Base-by-base conservation (phyloP, 2,113 vertebrate genomes). In the Mola mola region DNA sequence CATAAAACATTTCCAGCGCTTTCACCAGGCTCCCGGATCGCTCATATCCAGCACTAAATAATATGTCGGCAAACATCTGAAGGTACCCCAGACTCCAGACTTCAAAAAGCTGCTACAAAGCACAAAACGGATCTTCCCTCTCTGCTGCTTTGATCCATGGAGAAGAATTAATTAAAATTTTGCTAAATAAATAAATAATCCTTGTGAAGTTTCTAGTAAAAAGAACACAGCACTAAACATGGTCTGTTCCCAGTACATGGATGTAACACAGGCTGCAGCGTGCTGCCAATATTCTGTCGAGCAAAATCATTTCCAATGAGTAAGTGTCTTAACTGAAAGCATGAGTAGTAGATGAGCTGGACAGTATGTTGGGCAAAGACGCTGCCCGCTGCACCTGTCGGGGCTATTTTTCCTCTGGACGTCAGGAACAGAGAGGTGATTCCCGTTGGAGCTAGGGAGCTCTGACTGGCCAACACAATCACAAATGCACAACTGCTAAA, bases 241-340 rank as follows among this genome's bases (percentile, higher is more conserved):
- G 28, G 9, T 29, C 28, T 29, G 28, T 29, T 29, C 6, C 28
- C 6, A 1, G 28, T 29, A 29, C 6, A 8, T 16, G 8, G 38
- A 16, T 8, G 9, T 9, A 8, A 73, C 28, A 22, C 36, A 31
- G 46, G 55, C 33, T 49, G 58, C 49, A 59, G 60, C 72, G 38
- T 75, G 34, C 65, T 47, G 47, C 16, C 41, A 41, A 8, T 40
- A 43, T 68, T 50, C 63, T 40, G 49, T 13, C 22, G 2, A 58
- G 51, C 58, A 20, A 40, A 64, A 66, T 76, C 63, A 68, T 68
- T 78, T 66, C 55, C 70, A 52, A 67, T 86, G 77, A 83, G 80
- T 81, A 85, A 85, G 78, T 61, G 5, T 84, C 85, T 88, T 88
- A 88, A 83, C 79, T 82, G 78, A 89, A 88, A 82, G 72, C 59